Percentiles rank a stretch among this genome's conserved stretches.
These are phyloP conservation scores for Heteronetta atricapilla DNA, from an alignment of 2,113 vertebrate species.

Conservation along the genomic window DNA sequence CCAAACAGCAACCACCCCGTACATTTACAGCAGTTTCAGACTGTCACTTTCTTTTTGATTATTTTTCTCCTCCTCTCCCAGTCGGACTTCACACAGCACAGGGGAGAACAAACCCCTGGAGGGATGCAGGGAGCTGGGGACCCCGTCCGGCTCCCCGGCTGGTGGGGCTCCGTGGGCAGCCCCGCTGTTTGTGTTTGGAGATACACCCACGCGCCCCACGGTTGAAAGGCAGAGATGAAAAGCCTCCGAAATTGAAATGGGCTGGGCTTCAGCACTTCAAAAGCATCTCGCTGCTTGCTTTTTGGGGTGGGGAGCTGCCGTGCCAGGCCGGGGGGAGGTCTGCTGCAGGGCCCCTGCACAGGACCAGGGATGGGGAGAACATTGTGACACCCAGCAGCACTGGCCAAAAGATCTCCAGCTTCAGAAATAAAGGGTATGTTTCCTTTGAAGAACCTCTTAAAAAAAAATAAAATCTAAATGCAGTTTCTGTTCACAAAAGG, in stretches of 20 bases:
- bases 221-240: neutral
- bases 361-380: rapidly evolving
- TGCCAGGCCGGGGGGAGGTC: neutral
- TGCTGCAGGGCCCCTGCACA: rapidly evolving
- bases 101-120: neutral
- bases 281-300: rapidly evolving
- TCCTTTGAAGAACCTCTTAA: neutral
- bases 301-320: neutral
- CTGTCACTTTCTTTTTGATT: neutral
- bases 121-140: neutral
- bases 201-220: rapidly evolving
- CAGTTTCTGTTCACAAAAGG: neutral
- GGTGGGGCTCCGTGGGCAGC: neutral
- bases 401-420: neutral
- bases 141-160: neutral
- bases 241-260: neutral
- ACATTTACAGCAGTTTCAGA: neutral
- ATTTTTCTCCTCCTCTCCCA: neutral
- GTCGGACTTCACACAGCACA: neutral
- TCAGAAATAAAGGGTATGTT: neutral
- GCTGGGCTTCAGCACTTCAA: neutral
- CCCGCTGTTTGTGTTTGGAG: rapidly evolving
- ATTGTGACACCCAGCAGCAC: rapidly evolving
- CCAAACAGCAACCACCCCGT: neutral
- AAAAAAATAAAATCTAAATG: neutral